Conservation (phyloP, 2,797 vertebrate genomes). For the Paguma larvata region DNA sequence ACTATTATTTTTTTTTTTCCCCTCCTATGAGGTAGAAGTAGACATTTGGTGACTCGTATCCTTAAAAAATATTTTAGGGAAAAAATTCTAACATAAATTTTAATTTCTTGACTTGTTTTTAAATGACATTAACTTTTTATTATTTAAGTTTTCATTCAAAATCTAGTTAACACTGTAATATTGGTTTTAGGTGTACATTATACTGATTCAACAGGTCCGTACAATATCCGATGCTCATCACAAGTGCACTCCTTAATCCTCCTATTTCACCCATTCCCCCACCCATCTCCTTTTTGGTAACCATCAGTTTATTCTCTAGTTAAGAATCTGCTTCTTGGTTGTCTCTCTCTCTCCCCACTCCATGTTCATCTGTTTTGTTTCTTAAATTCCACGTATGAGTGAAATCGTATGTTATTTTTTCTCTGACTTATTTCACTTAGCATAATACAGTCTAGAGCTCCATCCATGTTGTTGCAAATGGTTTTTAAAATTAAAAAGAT, state of each 20-base stretch:
- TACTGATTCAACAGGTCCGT: not conserved
- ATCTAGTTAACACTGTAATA: not conserved
- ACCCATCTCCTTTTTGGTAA: not conserved
- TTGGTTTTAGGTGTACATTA: not conserved
- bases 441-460: not conserved
- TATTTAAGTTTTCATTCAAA: not conserved
- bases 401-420: not conserved
- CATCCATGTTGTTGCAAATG: not conserved
- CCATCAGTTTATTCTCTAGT: not conserved
- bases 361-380: not conserved
- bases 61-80: constrained; percentile 37
- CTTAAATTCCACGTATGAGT: not conserved
- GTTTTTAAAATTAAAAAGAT: too few species aligned
- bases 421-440: not conserved
- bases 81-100: constrained; percentile 71
- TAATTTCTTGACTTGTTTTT: constrained; percentile 86
- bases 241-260: not conserved
- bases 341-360: not conserved
- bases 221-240: not conserved
- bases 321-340: not conserved
- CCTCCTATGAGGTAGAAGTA: not conserved
- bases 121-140: constrained; percentile 79
- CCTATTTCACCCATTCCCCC: not conserved
- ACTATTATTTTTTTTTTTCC: constrained; percentile 41
- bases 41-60: not conserved